Conservation (phyloP, 2,113 vertebrate genomes). For the Rhegmatorhina hoffmannsi region DNA sequence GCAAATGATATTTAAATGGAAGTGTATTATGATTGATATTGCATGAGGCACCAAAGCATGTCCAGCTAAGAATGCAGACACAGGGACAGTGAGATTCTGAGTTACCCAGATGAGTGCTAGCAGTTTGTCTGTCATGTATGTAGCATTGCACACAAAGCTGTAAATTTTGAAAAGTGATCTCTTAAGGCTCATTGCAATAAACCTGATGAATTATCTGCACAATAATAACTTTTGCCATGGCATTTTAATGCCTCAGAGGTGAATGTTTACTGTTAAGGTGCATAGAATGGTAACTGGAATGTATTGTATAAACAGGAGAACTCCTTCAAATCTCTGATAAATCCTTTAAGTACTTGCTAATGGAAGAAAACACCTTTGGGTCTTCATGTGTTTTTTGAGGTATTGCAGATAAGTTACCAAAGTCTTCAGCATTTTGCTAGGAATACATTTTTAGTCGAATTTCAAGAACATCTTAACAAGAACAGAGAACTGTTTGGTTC, state of each 20-base stretch:
- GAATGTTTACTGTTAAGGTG: background rate
- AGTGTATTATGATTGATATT: background rate
- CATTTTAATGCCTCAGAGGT: background rate
- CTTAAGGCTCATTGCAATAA: background rate
- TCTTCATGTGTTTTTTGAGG: background rate
- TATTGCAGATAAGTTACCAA: background rate
- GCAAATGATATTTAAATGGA: background rate
- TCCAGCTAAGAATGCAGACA: background rate
- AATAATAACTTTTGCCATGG: background rate
- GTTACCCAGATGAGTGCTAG: background rate
- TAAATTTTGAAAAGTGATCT: background rate
- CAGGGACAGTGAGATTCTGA: background rate
- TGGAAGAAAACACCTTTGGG: background rate
- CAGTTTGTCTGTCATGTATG: background rate
- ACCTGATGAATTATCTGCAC: background rate
- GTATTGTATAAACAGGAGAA: background rate
- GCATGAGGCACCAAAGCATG: background rate
- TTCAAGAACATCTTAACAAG: background rate
- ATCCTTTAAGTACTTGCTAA: background rate
- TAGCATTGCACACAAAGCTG: background rate
- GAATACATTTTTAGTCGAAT: background rate
- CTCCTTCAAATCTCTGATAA: background rate
- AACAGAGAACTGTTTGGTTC: background rate
- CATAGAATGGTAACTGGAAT: background rate
- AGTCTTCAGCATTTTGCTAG: background rate